A percentile compares a stretch with the other conserved stretches of the same genome.
Conservation (phyloP, 2,888 invertebrate species). For the Plebejus anna region DNA sequence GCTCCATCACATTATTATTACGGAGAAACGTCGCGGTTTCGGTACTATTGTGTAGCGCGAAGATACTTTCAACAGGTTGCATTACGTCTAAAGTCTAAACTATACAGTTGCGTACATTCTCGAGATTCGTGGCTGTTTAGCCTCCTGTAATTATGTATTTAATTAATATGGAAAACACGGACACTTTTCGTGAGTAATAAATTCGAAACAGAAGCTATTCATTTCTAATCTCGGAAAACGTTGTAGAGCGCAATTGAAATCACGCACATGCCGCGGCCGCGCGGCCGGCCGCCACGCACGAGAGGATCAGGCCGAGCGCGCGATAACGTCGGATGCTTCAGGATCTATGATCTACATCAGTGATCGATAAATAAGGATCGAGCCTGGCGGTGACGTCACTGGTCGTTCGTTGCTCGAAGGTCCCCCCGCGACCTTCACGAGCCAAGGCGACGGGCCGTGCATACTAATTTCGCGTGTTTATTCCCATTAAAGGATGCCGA, state of each 20-base stretch:
- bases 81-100: too few species aligned
- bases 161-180: background rate
- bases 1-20: background rate
- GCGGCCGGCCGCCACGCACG: background rate
- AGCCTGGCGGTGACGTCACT: background rate
- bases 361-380: background rate
- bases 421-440: constrained; percentile 59
- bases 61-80: background rate
- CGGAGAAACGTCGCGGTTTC: background rate
- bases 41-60: background rate
- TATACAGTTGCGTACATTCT: background rate
- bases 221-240: constrained; percentile 2
- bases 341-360: background rate
- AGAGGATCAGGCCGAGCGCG: background rate
- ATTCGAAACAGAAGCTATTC: background rate
- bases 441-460: constrained; percentile 9
- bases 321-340: background rate
- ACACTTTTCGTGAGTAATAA: background rate
- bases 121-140: background rate
- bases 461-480: constrained; percentile 10
- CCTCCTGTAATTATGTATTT: background rate
- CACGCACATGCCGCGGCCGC: background rate
- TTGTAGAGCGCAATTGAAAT: background rate
- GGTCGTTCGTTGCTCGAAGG: constrained; percentile 46
- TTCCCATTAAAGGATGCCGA: constrained; percentile 12